Evolutionary conservation across 2,888 invertebrate genomes (phyloP), one percentile per base, ranked within the genome.

Genomic region (Orthosia gracilis): DNA sequence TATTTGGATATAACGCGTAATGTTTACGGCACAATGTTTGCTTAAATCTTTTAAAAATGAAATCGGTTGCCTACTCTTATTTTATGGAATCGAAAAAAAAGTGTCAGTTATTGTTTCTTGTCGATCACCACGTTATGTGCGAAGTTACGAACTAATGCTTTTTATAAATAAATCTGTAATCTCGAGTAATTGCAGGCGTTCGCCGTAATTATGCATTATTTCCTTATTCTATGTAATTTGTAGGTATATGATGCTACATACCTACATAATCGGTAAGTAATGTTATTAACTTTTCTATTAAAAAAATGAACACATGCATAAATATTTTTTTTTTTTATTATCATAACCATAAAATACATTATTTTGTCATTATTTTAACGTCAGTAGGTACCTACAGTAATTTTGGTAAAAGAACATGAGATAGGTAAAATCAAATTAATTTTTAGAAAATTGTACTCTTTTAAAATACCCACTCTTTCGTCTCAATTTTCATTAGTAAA

Each of bases 251-350:
- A 58, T 45, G 26, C 5, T 31, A 31, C 31, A 17, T 50, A 54
- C 12, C 7, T 54, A 64, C 17, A 0, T 5, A 31, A 4, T 31
- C 0, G 26, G 4, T 50, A 26, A n/a, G n/a, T 52, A 66, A 57
- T 58, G 55, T 75, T 67, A 50, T 9, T 23, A 49, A 18, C 26
- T 82, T 58, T 64, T 76, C 0, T 65, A 76, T 1, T 47, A 70
- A 58, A 65, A 78, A 62, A 64, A 31, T 49, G 12, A 57, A 61
- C 31, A 58, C 17, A 2, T 64, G 0, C 0, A 31, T 31, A 31
- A 40, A 21, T 64, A 17, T 52, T 31, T 45, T 45, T 64, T 78
- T 67, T 80, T 73, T 73, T 78, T 64, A 50, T n/a, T n/a, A 58
- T 54, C 15, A n/a, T 71, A 62, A 26, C 9, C 45, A 18, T 69